These are phyloP conservation scores for Galbula dea DNA, from an alignment of 2,113 vertebrate species.

Conservation along the genomic window DNA sequence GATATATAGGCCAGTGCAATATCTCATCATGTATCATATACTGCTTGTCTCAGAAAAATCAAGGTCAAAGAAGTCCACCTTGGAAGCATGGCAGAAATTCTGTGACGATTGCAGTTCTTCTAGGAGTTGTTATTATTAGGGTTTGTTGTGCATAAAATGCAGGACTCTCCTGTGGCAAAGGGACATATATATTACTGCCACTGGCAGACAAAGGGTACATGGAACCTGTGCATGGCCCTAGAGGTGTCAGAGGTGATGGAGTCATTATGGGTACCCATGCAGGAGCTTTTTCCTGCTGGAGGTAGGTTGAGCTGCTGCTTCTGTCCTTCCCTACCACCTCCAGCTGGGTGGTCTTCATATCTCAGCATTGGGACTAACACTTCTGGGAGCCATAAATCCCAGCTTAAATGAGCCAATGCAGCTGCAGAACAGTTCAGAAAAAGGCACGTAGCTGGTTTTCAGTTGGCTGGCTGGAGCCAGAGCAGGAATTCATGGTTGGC, in stretches of 20 bases:
- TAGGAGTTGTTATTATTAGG: background rate
- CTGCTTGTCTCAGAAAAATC: background rate
- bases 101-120: background rate
- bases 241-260: background rate
- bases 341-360: background rate
- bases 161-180: background rate
- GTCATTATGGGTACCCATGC: background rate
- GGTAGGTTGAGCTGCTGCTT: background rate
- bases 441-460: background rate
- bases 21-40: background rate
- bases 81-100: fast-evolving
- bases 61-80: background rate
- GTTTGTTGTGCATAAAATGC: background rate
- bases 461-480: background rate
- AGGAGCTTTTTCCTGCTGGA: background rate
- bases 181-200: background rate
- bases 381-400: background rate
- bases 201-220: background rate
- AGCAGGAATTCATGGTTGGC: fast-evolving
- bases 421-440: background rate
- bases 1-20: background rate
- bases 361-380: background rate
- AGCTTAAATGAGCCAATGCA: background rate
- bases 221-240: background rate
- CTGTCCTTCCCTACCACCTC: background rate